Percentiles rank a stretch among this genome's conserved stretches.
These are phyloP conservation scores for Patiria miniata DNA, from an alignment of 35 echinoderm and acorn worm genomes.

Conservation along the genomic window DNA sequence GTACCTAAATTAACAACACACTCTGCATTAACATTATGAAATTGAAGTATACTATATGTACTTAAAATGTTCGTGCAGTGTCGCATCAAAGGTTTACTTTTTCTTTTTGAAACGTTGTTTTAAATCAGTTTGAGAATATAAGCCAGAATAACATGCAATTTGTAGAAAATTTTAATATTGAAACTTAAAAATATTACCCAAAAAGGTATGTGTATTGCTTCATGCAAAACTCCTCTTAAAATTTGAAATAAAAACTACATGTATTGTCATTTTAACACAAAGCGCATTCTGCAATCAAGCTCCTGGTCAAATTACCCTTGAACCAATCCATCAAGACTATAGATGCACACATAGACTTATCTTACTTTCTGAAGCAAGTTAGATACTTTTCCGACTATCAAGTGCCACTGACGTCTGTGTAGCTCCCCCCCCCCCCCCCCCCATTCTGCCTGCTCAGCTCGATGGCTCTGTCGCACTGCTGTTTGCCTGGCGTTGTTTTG, in stretches of 20 bases:
- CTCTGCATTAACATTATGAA: too few relatives aligned
- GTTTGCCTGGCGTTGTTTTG: neutral
- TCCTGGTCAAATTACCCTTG: neutral
- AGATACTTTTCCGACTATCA: slow-evolving; percentile 18
- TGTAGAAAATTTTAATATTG: too few relatives aligned
- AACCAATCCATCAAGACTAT: neutral
- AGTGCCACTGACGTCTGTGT: neutral
- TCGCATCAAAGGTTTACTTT: too few relatives aligned
- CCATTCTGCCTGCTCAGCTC: neutral
- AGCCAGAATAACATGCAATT: too few relatives aligned
- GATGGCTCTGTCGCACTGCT: slow-evolving; percentile 16
- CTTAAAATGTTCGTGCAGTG: too few relatives aligned
- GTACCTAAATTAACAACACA: too few relatives aligned
- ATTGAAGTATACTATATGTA: too few relatives aligned
- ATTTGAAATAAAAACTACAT: neutral
- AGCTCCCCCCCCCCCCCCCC: neutral
- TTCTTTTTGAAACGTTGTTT: too few relatives aligned
- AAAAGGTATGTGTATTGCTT: neutral
- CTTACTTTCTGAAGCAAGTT: neutral
- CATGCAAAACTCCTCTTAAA: neutral
- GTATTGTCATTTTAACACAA: neutral
- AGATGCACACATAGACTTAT: neutral
- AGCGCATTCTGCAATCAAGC: neutral
- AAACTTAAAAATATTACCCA: neutral
- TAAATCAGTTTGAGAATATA: too few relatives aligned